A percentile compares a stretch with the other conserved stretches of the same genome.
Evolutionary conservation across 2,888 invertebrate genomes (phyloP).

Genomic region (Drosophila mercatorum): DNA sequence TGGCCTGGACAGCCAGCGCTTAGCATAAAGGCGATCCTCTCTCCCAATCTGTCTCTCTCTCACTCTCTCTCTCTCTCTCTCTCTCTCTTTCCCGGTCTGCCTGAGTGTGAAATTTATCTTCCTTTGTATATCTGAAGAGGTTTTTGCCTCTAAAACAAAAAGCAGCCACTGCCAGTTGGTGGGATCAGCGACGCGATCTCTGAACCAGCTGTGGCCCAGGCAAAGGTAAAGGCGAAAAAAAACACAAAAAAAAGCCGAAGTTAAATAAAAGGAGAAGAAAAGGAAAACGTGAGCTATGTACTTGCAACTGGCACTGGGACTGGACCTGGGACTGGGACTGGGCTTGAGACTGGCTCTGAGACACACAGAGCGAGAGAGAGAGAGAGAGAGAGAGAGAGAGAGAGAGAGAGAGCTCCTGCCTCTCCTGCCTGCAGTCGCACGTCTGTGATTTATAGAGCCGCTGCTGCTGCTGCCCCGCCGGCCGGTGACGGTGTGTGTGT

Average conservation of each 20-base stretch:
- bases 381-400: no score
- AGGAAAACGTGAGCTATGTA: slow-evolving; percentile 75
- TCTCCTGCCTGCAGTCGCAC: slow-evolving; percentile 46
- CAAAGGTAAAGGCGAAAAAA: slow-evolving; percentile 26
- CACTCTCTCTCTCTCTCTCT: slow-evolving; percentile 27
- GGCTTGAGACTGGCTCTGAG: slow-evolving; percentile 24
- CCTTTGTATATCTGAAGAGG: slow-evolving; percentile 81
- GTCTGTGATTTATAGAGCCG: slow-evolving; percentile 79
- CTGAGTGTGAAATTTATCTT: slow-evolving; percentile 79
- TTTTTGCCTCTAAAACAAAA: slow-evolving; percentile 69
- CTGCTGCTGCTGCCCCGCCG: slow-evolving; percentile 25
- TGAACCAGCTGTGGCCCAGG: slow-evolving; percentile 62
- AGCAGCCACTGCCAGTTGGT: slow-evolving; percentile 61
- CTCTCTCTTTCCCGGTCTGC: slow-evolving; percentile 13
- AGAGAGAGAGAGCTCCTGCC: slow-evolving; percentile 55
- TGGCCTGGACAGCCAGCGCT: slow-evolving; percentile 57
- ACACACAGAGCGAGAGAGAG: slow-evolving; percentile 10
- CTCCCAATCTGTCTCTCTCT: slow-evolving; percentile 19
- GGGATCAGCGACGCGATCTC: slow-evolving; percentile 56
- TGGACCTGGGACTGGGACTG: slow-evolving; percentile 33
- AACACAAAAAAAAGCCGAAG: slow-evolving; percentile 7
- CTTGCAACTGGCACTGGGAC: slow-evolving; percentile 43
- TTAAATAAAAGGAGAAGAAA: slow-evolving; percentile 46
- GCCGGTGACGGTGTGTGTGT: slow-evolving; percentile 38
- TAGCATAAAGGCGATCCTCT: slow-evolving; percentile 64